These are phyloP conservation scores for Zingel zingel DNA, from an alignment of 2,113 vertebrate species.

Conservation along the genomic window DNA sequence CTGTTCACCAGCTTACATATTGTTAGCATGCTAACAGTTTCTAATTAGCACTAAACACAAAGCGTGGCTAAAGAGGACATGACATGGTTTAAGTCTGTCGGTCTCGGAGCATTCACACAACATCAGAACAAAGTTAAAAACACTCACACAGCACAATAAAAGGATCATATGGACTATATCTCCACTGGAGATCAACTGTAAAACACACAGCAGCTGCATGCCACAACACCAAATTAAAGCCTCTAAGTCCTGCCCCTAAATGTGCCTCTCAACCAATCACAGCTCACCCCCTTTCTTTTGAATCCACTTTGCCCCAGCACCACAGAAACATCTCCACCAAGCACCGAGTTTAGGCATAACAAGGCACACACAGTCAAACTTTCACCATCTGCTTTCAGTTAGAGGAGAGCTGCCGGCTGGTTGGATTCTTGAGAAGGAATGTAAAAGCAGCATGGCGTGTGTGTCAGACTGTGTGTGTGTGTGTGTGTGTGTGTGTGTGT, in stretches of 20 bases:
- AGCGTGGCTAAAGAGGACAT: neutral
- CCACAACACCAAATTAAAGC: conserved; percentile 29
- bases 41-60: neutral
- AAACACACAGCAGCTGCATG: conserved; percentile 49
- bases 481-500: conserved; percentile 17
- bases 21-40: neutral
- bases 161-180: conserved; percentile 17
- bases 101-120: neutral
- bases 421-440: conserved; percentile 67
- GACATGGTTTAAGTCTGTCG: neutral
- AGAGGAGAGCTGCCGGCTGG: conserved; percentile 24
- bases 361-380: conserved; percentile 46
- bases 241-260: conserved; percentile 24
- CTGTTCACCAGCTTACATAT: neutral
- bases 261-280: conserved; percentile 54
- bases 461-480: neutral
- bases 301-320: conserved; percentile 41
- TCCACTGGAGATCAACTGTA: conserved; percentile 44
- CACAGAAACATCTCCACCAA: conserved; percentile 42
- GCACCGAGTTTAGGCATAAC: conserved; percentile 34
- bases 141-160: neutral
- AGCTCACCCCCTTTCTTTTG: conserved; percentile 6
- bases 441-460: conserved; percentile 22
- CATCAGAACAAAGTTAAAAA: conserved; percentile 9
- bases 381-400: conserved; percentile 80